Evolutionary conservation across 2,113 vertebrate genomes (phyloP).

Genomic region (Helogale parvula): DNA sequence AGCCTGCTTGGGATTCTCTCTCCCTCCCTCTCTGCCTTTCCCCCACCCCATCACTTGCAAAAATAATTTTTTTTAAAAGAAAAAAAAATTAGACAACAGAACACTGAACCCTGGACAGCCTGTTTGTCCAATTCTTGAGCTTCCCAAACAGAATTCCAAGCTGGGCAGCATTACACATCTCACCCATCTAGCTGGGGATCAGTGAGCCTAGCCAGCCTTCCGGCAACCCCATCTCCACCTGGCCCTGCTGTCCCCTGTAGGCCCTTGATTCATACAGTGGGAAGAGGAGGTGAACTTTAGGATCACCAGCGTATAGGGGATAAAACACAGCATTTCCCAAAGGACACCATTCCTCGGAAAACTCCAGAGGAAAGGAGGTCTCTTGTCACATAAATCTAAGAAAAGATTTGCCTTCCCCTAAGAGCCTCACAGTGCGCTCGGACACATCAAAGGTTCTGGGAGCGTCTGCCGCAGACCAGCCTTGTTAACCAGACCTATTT

Average conservation of each 20-base stretch:
- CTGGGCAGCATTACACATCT: accelerated
- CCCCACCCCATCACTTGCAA: too few relatives aligned
- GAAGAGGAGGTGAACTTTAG: background rate
- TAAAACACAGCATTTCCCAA: background rate
- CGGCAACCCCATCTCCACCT: background rate
- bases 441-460: background rate
- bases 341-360: background rate
- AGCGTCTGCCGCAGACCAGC: background rate
- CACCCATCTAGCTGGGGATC: background rate
- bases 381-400: background rate
- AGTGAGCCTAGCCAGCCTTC: accelerated
- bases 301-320: too few relatives aligned
- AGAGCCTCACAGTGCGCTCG: background rate
- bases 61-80: too few relatives aligned
- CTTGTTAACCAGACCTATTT: background rate
- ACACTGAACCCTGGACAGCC: too few relatives aligned
- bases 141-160: background rate
- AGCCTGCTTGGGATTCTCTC: too few relatives aligned
- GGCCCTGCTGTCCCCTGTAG: too few relatives aligned
- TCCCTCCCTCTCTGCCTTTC: too few relatives aligned
- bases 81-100: background rate
- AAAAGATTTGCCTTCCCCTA: background rate
- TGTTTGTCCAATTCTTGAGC: background rate
- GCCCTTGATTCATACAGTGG: background rate
- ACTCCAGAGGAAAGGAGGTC: background rate